These are phyloP conservation scores for Cepaea hortensis DNA, from an alignment of 2,888 invertebrate species.

Conservation along the genomic window DNA sequence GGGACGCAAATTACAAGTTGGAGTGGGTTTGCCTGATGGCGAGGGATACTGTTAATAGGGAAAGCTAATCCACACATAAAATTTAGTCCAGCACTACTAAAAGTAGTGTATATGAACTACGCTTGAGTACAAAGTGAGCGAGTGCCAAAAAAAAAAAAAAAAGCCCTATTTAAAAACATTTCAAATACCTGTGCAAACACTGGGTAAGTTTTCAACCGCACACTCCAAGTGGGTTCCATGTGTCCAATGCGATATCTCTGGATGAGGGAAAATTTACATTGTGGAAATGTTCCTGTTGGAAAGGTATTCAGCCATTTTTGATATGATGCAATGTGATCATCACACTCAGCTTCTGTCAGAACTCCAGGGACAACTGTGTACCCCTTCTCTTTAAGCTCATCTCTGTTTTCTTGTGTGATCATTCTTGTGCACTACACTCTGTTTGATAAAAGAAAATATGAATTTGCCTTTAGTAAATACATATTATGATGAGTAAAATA, in stretches of 20 bases:
- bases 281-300: constrained; percentile 40
- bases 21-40: too few species aligned
- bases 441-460: background rate
- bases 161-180: background rate
- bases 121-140: too few species aligned
- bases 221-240: constrained; percentile 65
- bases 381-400: constrained; percentile 29
- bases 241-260: constrained; percentile 66
- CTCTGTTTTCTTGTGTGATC: constrained; percentile 43
- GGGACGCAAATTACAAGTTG: too few species aligned
- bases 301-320: constrained; percentile 32
- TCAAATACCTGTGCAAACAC: constrained; percentile 61
- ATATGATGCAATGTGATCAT: constrained; percentile 14
- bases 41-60: too few species aligned
- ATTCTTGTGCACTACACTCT: background rate
- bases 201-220: constrained; percentile 61
- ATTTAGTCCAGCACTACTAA: too few species aligned
- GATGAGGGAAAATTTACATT: constrained; percentile 58
- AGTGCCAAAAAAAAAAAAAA: too few species aligned
- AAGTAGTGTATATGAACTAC: too few species aligned
- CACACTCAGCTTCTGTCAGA: constrained; percentile 44
- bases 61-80: too few species aligned
- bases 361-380: constrained; percentile 39
- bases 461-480: background rate
- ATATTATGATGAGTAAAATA: background rate